Evolutionary conservation across 1,140 invertebrate genomes (phyloP), one percentile per base, ranked within the genome.

Genomic region (Drosophila baimaii): DNA sequence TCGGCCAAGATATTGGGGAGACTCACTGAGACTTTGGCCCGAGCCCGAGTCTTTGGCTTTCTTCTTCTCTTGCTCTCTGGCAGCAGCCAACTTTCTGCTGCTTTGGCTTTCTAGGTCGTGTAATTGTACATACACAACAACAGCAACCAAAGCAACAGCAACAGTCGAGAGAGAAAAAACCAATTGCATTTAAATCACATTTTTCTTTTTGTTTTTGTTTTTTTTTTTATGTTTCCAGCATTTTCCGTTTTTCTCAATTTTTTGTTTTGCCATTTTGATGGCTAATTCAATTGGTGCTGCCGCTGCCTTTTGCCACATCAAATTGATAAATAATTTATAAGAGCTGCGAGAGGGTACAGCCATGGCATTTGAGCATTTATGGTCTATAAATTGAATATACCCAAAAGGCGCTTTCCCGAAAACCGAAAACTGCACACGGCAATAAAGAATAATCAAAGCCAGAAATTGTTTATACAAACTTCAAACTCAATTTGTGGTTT

Each of bases 161-260:
- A 43, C 61, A 41, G 54, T 51, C 58, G 33, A 74, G 29, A 78
- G n/a, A n/a, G n/a, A n/a, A n/a, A 82, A 82, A 84, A 77, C 80
- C 84, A 89, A 88, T 88, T 88, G 84, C 84, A 88, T 88, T 88
- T 88, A 84, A 89, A 88, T 88, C 84, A 84, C 84, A 88, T 83
- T 84, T 86, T 66, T 74, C 46, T 70, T 73, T 77, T 76, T 61
- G 54, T 77, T 65, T 65, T 62, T 56, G 39, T 37, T 44, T 49
- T 59, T 41, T n/a, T 44, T 41, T 37, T 44, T 49, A 55, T 41
- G 13, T 44, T 41, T 27, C 29, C 12, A 43, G 13, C 9, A 35
- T 39, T 37, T 37, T 64, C 23, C 19, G 33, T 39, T 51, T 31
- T 27, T 51, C 19, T 31, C 15, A n/a, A 25, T 27, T 52, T 54